Conservation (phyloP, 2,888 invertebrate genomes). For the Perizoma flavofasciatum region DNA sequence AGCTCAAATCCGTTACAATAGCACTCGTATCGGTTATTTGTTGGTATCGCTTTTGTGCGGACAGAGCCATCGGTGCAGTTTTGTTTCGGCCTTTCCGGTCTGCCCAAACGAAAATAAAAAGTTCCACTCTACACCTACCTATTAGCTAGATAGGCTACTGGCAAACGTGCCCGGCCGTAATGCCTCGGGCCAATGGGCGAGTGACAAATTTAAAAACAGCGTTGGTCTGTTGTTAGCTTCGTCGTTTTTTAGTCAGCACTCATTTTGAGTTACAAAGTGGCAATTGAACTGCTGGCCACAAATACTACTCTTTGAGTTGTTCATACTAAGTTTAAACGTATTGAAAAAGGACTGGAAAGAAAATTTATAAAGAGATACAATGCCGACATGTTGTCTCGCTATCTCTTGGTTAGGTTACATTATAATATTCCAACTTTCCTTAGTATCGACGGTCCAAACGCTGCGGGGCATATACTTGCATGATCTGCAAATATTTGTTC, state of each 20-base stretch:
- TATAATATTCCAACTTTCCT: no score
- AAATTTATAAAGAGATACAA: no score
- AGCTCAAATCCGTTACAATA: slow-evolving; percentile 14
- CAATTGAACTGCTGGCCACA: slow-evolving; percentile 22
- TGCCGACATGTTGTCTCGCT: no score
- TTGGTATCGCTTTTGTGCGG: slow-evolving; percentile 37
- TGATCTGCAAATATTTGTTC: no score
- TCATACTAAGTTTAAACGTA: slow-evolving; percentile 16
- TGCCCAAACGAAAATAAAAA: slow-evolving; percentile 30
- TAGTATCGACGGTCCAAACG: no score
- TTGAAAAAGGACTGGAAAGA: no score
- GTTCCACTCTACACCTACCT: slow-evolving; percentile 22
- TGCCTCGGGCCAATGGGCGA: slow-evolving; percentile 34
- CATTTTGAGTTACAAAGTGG: slow-evolving; percentile 29
- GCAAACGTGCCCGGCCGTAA: slow-evolving; percentile 32
- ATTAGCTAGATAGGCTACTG: slow-evolving; percentile 21
- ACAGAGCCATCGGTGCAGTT: slow-evolving; percentile 34
- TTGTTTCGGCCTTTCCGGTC: slow-evolving; percentile 38
- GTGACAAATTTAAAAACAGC: slow-evolving; percentile 39
- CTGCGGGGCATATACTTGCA: no score
- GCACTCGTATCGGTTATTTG: slow-evolving; percentile 38
- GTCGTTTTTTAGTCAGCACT: slow-evolving; percentile 22
- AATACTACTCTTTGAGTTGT: slow-evolving; percentile 2
- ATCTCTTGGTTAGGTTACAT: no score
- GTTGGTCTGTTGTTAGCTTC: slow-evolving; percentile 18